These are phyloP conservation scores for Caenorhabditis sp. DNA, from an alignment of 2,888 invertebrate genomes.

Conservation along the genomic window DNA sequence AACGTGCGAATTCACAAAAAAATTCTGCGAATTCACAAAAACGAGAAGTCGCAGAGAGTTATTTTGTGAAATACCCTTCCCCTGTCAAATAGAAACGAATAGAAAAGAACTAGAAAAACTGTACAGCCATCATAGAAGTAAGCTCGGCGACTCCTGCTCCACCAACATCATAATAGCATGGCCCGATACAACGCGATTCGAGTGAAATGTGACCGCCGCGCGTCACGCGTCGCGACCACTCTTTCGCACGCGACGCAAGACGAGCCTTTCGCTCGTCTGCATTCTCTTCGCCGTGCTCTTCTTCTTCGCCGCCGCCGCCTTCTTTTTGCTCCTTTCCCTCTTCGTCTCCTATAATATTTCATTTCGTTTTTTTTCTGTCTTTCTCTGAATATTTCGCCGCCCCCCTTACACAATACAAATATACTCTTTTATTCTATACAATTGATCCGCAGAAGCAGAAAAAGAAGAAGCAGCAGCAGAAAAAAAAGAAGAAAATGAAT, in stretches of 20 bases:
- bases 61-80: not conserved
- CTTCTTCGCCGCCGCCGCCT: not conserved
- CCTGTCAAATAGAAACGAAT: conserved; percentile 11
- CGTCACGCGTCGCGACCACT: conserved; percentile 35
- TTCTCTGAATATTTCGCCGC: not conserved
- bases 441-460: not conserved
- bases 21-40: not conserved
- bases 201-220: conserved; percentile 11
- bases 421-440: not conserved
- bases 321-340: not conserved
- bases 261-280: conserved; percentile 56
- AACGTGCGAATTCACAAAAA: not conserved
- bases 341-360: not conserved
- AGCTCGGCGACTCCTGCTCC: not conserved
- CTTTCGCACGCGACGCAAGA: conserved; percentile 48
- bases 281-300: conserved; percentile 21
- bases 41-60: not conserved
- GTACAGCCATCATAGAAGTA: conserved; percentile 4
- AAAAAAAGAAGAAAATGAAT: not conserved
- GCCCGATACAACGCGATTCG: conserved; percentile 9
- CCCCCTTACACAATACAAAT: not conserved
- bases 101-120: conserved; percentile 1
- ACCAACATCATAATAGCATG: conserved; percentile 5
- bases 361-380: not conserved
- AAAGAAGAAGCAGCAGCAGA: not conserved